phyloP scores from a whole-genome alignment of 1,140 invertebrate genomes.

The Drosophila equinoxialis region DNA sequence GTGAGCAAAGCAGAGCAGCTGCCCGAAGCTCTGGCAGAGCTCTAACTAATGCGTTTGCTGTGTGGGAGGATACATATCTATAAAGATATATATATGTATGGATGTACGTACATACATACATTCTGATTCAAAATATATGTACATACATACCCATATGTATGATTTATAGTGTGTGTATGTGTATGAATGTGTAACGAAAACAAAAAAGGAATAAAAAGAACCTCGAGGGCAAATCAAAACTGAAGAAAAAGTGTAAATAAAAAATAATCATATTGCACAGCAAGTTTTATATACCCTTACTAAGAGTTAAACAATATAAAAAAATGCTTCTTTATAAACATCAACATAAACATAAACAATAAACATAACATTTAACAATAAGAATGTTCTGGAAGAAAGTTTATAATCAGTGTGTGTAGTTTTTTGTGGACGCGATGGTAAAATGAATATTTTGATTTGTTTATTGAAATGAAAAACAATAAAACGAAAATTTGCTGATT shows the following conservation, averaged over 20 bases:
- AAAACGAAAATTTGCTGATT: constrained; percentile 4
- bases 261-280: constrained; percentile 19
- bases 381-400: neutral
- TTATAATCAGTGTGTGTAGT: neutral
- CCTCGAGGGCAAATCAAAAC: constrained; percentile 52
- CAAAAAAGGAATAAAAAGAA: constrained; percentile 36
- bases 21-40: neutral
- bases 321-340: neutral
- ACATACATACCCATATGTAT: neutral
- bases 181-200: constrained; percentile 3
- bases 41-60: constrained; percentile 10
- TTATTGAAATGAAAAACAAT: neutral
- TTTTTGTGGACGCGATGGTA: neutral
- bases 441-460: neutral
- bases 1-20: constrained; percentile 44
- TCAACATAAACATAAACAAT: neutral
- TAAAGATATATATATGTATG: constrained; percentile 55
- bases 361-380: too few relatives aligned
- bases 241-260: constrained; percentile 48
- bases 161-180: neutral
- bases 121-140: constrained; percentile 1
- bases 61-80: constrained; percentile 29
- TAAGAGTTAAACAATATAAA: neutral
- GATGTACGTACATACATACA: neutral
- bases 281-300: neutral